These are phyloP conservation scores for Mystacornis crossleyi DNA, from an alignment of 2,113 vertebrate genomes.

Conservation along the genomic window DNA sequence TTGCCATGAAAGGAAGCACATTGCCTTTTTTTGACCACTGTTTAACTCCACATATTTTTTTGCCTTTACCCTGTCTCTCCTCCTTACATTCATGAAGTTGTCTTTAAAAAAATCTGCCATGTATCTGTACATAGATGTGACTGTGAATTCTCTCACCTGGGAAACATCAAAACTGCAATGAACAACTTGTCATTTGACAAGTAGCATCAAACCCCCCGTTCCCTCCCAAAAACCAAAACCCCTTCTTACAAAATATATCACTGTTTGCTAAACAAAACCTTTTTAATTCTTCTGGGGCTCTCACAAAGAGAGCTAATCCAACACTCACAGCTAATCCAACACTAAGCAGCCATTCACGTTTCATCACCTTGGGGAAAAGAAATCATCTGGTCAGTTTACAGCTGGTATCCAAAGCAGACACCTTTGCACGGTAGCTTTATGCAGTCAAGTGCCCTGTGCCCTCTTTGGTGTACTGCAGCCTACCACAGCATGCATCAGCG, in stretches of 20 bases:
- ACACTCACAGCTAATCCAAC: not conserved
- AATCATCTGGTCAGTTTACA: not conserved
- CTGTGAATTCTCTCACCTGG: slow-evolving; percentile 70
- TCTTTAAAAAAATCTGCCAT: slow-evolving; percentile 16
- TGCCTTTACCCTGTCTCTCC: slow-evolving; percentile 35
- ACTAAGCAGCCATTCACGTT: not conserved
- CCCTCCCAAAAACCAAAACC: not conserved
- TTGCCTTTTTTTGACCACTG: slow-evolving; percentile 62
- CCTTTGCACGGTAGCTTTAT: rapidly evolving
- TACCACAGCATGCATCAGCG: rapidly evolving
- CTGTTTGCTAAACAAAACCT: slow-evolving; percentile 64
- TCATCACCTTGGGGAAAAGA: not conserved
- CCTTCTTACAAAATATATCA: slow-evolving; percentile 33
- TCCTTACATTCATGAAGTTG: slow-evolving; percentile 35
- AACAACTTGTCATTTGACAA: not conserved
- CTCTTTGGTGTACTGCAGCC: rapidly evolving
- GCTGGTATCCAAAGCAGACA: rapidly evolving
- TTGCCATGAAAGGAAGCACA: slow-evolving; percentile 77
- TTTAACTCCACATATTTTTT: slow-evolving; percentile 71
- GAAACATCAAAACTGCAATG: slow-evolving; percentile 46
- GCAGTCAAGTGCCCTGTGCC: rapidly evolving
- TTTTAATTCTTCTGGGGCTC: not conserved
- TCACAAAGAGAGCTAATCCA: not conserved
- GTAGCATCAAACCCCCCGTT: not conserved
- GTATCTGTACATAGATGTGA: slow-evolving; percentile 16